A percentile compares a stretch with the other conserved stretches of the same genome.
Conservation (phyloP, 2,888 invertebrate species). For the Pachymerium ferrugineum region DNA sequence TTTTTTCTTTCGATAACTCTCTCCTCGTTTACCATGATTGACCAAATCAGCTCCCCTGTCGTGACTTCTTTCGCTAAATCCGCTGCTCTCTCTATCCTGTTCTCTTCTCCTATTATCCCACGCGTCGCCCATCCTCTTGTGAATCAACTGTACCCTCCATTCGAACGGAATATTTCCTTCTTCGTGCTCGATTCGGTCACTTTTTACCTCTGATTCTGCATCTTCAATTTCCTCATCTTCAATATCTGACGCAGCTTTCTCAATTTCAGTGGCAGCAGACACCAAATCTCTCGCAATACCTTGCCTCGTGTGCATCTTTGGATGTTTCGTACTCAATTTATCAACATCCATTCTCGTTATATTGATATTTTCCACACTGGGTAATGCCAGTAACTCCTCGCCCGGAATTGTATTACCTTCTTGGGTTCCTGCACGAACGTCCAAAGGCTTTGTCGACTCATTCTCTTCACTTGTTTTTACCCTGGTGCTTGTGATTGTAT, state of each 20-base stretch:
- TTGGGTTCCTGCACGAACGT: no score
- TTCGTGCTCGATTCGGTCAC: conserved; percentile 12
- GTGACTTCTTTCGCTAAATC: background rate
- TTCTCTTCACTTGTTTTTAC: no score
- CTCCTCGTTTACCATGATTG: background rate
- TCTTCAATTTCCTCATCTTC: background rate
- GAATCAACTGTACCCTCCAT: conserved; percentile 30
- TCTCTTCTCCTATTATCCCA: background rate
- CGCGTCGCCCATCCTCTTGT: background rate
- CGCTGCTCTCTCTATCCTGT: background rate
- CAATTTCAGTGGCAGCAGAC: background rate
- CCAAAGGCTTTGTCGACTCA: no score
- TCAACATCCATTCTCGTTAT: no score
- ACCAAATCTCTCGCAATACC: background rate
- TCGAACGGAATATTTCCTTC: conserved; percentile 29
- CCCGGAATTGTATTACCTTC: no score
- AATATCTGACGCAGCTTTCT: background rate
- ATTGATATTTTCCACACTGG: no score
- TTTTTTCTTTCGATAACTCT: conserved; percentile 28
- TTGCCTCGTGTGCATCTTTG: background rate
- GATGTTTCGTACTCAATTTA: no score
- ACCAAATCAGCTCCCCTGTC: background rate
- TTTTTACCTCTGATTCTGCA: background rate
- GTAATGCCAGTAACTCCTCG: no score
- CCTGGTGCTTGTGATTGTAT: no score